These are phyloP conservation scores for Scaptomyza hsui DNA, from an alignment of 1,140 invertebrate genomes.

Conservation along the genomic window DNA sequence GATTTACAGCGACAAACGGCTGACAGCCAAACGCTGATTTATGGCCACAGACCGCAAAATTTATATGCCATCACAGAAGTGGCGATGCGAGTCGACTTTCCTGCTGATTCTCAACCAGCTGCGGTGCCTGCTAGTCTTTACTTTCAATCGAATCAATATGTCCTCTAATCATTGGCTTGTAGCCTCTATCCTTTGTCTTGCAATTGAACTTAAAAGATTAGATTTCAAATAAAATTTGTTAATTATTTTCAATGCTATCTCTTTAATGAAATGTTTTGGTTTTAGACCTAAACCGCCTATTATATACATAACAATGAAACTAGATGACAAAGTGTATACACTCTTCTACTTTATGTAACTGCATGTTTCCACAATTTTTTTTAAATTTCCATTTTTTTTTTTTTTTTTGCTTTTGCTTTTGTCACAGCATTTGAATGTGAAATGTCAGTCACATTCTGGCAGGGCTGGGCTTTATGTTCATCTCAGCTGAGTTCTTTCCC, in stretches of 20 bases:
- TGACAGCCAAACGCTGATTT: slow-evolving; percentile 83
- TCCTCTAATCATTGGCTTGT: slow-evolving; percentile 21
- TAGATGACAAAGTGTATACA: slow-evolving; percentile 26
- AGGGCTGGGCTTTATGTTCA: slow-evolving; percentile 57
- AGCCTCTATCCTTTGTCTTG: slow-evolving; percentile 1
- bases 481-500: slow-evolving; percentile 19
- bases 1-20: slow-evolving; percentile 73
- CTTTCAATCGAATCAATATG: slow-evolving; percentile 61
- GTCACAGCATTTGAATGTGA: slow-evolving; percentile 75
- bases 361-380: neutral
- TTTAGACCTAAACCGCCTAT: no score
- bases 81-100: slow-evolving; percentile 54
- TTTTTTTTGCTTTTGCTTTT: slow-evolving; percentile 33
- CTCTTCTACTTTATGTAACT: slow-evolving; percentile 16
- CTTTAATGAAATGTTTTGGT: no score
- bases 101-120: slow-evolving; percentile 31
- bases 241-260: neutral
- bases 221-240: neutral
- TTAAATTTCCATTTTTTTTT: neutral
- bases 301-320: no score
- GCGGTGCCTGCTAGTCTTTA: slow-evolving; percentile 48
- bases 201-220: neutral
- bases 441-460: slow-evolving; percentile 76
- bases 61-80: slow-evolving; percentile 72
- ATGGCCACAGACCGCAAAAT: slow-evolving; percentile 77